Evolutionary conservation across 2,113 vertebrate species (phyloP).

Genomic region (Castor canadensis): DNA sequence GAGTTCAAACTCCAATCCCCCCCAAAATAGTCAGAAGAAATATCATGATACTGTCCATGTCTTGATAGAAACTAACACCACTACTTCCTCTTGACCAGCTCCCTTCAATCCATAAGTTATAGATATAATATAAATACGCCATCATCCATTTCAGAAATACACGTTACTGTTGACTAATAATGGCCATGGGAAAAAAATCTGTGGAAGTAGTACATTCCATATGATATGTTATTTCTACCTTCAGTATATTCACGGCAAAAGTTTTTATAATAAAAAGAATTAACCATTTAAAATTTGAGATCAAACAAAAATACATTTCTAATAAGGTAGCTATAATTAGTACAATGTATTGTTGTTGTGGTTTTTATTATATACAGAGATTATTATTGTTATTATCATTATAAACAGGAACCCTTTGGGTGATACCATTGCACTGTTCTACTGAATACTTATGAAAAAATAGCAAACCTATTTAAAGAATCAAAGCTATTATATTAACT

Average conservation of each 20-base stretch:
- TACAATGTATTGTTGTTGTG: not conserved
- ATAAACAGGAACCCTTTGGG: not conserved
- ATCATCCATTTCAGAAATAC: not conserved
- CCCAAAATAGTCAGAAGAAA: no score
- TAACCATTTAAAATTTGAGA: not conserved
- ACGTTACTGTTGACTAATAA: not conserved
- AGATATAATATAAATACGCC: not conserved
- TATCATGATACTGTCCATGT: not conserved
- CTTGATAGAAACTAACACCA: not conserved
- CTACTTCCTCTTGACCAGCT: not conserved
- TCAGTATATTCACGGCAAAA: not conserved
- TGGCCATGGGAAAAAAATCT: not conserved
- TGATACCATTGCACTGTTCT: not conserved
- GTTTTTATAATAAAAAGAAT: not conserved
- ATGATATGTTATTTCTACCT: not conserved
- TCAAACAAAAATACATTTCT: slow-evolving; percentile 33
- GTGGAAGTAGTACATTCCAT: not conserved
- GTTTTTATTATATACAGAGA: not conserved
- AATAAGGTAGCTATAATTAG: not conserved
- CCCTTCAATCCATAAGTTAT: not conserved
- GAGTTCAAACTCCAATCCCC: no score
- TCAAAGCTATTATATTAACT: not conserved
- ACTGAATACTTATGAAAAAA: not conserved
- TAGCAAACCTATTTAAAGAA: not conserved
- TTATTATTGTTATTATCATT: not conserved